A percentile compares a stretch with the other conserved stretches of the same genome.
Conservation (phyloP, 2,113 vertebrate genomes). For the Neomonachus schauinslandi region DNA sequence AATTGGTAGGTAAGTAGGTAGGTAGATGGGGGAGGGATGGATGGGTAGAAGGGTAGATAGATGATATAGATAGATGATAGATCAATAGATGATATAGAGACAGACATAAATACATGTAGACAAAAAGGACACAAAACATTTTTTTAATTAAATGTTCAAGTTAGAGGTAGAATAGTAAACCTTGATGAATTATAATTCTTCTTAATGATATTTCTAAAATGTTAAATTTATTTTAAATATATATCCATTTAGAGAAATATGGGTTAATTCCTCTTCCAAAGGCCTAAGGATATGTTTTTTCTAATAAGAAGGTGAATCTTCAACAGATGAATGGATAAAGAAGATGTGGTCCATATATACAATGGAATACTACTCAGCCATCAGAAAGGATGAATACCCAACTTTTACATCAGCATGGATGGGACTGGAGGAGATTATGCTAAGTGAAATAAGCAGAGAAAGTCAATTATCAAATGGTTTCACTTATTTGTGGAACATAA, state of each 20-base stretch:
- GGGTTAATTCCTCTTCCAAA: neutral
- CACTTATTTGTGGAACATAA: too few species aligned
- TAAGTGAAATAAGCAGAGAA: too few species aligned
- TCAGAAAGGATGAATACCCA: too few species aligned
- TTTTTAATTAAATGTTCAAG: neutral
- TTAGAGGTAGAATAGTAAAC: neutral
- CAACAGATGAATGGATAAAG: too few species aligned
- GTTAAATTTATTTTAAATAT: conserved; percentile 6
- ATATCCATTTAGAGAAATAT: neutral
- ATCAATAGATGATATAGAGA: neutral
- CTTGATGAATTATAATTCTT: neutral
- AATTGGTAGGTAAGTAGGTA: neutral
- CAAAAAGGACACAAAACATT: neutral
- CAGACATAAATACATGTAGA: neutral
- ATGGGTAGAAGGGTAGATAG: neutral
- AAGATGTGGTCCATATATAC: too few species aligned
- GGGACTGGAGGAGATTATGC: too few species aligned
- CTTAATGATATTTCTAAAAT: neutral
- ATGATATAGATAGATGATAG: neutral
- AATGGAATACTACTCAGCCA: too few species aligned
- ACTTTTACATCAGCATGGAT: too few species aligned
- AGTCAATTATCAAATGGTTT: too few species aligned
- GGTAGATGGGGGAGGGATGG: neutral
- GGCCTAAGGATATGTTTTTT: neutral
- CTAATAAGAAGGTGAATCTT: neutral